phyloP scores from a whole-genome alignment of 2,797 vertebrate species.

The Podarcis lilfordi region DNA sequence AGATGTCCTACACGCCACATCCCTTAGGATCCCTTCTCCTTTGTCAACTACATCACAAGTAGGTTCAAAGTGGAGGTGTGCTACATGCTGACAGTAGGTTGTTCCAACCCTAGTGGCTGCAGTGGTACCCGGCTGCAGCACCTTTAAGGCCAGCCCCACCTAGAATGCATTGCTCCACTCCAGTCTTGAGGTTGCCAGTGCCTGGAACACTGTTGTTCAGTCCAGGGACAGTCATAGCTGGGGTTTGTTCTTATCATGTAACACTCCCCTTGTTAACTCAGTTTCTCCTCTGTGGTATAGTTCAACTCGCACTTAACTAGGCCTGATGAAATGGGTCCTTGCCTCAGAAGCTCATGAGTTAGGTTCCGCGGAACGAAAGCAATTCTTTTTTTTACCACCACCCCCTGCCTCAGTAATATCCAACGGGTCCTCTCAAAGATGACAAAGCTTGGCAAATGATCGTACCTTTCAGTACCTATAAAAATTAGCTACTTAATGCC shows the following conservation, averaged over 20 bases:
- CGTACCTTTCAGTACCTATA: constrained; percentile 14
- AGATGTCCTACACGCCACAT: background rate
- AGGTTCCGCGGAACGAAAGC: background rate
- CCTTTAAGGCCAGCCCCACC: too few species aligned
- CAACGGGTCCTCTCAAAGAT: constrained; percentile 6
- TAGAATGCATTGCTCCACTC: too few species aligned
- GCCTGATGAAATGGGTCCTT: background rate
- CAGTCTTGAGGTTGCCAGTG: too few species aligned
- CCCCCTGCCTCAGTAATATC: background rate
- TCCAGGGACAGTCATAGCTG: background rate
- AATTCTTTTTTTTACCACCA: too few species aligned
- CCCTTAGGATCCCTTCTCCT: background rate
- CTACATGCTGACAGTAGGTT: too few species aligned
- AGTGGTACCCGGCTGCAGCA: too few species aligned
- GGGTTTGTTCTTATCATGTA: background rate
- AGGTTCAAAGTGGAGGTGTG: too few species aligned
- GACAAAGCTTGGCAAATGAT: constrained; percentile 24
- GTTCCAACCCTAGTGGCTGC: too few species aligned
- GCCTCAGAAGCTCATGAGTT: background rate
- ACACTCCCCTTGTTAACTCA: background rate
- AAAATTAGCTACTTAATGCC: constrained; percentile 19
- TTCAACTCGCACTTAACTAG: background rate
- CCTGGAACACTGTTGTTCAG: too few species aligned
- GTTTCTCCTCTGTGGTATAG: background rate
- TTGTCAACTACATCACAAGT: background rate